These are phyloP conservation scores for Neolamprologus cancellatus DNA, from an alignment of 2,113 vertebrate species.

Conservation along the genomic window DNA sequence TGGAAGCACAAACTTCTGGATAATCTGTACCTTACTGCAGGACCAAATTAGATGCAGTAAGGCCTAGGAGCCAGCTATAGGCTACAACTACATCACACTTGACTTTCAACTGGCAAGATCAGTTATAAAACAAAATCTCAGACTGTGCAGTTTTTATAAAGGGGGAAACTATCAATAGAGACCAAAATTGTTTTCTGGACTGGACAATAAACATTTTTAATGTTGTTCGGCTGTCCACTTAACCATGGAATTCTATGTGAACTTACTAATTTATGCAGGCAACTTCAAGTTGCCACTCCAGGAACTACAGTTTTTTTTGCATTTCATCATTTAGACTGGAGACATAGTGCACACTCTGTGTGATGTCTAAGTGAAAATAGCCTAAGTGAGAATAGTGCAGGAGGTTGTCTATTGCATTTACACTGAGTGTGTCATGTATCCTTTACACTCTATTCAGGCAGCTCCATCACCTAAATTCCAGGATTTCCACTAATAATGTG, in stretches of 20 bases:
- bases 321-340: not conserved
- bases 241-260: not conserved
- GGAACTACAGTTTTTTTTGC: not conserved
- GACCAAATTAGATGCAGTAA: not conserved
- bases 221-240: not conserved
- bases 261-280: not conserved
- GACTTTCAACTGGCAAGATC: not conserved
- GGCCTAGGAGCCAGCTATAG: not conserved
- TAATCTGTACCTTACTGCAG: not conserved
- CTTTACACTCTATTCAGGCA: not conserved
- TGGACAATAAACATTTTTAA: not conserved
- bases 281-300: not conserved
- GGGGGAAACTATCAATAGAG: not conserved
- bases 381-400: not conserved
- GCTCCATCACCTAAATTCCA: not conserved
- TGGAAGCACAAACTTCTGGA: not conserved
- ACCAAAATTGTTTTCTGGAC: not conserved
- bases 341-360: not conserved
- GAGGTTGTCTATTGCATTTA: not conserved
- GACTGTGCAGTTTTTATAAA: not conserved
- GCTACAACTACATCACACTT: not conserved
- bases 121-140: not conserved
- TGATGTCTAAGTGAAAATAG: not conserved
- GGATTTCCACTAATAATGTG: not conserved
- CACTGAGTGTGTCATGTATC: not conserved